Conservation (phyloP, 2,113 vertebrate species). For the Atrichornis clamosus region DNA sequence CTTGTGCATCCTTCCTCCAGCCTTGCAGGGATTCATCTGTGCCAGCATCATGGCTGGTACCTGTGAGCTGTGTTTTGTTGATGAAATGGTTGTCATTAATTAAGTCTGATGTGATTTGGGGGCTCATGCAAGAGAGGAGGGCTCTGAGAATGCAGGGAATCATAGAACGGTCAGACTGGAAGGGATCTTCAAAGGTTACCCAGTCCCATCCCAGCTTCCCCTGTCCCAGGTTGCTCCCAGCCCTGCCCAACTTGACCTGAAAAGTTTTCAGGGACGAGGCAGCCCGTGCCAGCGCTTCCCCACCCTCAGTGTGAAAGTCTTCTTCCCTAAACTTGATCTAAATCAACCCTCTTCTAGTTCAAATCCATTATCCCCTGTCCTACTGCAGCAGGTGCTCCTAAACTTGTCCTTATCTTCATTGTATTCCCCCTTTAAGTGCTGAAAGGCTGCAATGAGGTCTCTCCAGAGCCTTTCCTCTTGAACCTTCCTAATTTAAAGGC, state of each 20-base stretch:
- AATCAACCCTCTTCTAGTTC: not conserved
- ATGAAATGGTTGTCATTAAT: not conserved
- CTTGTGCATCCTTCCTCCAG: not conserved
- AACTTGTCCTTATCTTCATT: not conserved
- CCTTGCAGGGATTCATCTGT: not conserved
- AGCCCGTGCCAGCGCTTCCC: not conserved
- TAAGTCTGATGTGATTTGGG: not conserved
- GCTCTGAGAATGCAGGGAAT: not conserved
- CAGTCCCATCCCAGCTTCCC: not conserved
- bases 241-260: too few relatives aligned
- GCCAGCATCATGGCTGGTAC: not conserved
- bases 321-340: not conserved
- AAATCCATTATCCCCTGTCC: not conserved
- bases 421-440: not conserved
- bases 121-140: not conserved
- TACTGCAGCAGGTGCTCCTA: not conserved
- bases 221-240: not conserved
- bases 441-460: not conserved
- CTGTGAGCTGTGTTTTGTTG: fast-evolving
- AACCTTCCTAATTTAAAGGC: not conserved
- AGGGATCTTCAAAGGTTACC: too few relatives aligned
- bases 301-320: too few relatives aligned
- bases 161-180: not conserved
- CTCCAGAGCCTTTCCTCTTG: not conserved
- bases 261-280: not conserved